Evolutionary conservation across 1,140 invertebrate genomes (phyloP).

Genomic region (Harlomillsia oculata): DNA sequence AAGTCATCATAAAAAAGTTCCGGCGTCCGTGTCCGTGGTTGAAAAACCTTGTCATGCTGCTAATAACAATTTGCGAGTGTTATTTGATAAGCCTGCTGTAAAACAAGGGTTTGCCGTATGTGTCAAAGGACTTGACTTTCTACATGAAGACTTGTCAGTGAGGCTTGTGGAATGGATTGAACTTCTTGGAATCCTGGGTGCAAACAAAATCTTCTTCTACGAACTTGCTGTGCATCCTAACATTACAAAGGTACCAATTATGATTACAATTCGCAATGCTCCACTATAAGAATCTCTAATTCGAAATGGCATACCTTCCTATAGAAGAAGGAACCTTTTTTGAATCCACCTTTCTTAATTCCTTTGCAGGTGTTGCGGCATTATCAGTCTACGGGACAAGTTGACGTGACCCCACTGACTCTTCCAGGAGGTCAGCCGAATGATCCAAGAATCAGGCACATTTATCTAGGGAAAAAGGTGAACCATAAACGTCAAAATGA

Average conservation of each 20-base stretch:
- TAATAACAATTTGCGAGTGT: conserved; percentile 75
- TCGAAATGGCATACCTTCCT: too few species aligned
- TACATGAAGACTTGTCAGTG: conserved; percentile 81
- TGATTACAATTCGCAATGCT: not conserved
- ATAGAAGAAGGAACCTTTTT: not conserved
- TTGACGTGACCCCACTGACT: conserved; percentile 75
- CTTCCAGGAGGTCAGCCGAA: conserved; percentile 86
- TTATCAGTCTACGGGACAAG: conserved; percentile 62
- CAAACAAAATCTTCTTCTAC: conserved; percentile 87
- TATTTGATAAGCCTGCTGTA: conserved; percentile 56
- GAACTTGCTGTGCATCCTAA: conserved; percentile 82
- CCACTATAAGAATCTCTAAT: too few species aligned
- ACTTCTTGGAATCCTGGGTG: conserved; percentile 70
- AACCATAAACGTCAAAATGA: conserved; percentile 90
- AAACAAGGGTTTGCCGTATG: conserved; percentile 84
- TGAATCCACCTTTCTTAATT: not conserved
- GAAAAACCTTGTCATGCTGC: conserved; percentile 72
- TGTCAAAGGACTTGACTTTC: conserved; percentile 85
- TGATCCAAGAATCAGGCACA: conserved; percentile 71
- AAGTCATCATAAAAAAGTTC: conserved; percentile 56
- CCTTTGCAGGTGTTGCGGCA: conserved; percentile 50
- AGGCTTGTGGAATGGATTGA: conserved; percentile 92
- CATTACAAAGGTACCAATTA: conserved; percentile 66
- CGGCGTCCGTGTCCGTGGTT: conserved; percentile 75
- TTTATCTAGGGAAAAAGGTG: conserved; percentile 75